A percentile compares a stretch with the other conserved stretches of the same genome.
Conservation (phyloP, 1,140 invertebrate species). For the Galleria mellonella region DNA sequence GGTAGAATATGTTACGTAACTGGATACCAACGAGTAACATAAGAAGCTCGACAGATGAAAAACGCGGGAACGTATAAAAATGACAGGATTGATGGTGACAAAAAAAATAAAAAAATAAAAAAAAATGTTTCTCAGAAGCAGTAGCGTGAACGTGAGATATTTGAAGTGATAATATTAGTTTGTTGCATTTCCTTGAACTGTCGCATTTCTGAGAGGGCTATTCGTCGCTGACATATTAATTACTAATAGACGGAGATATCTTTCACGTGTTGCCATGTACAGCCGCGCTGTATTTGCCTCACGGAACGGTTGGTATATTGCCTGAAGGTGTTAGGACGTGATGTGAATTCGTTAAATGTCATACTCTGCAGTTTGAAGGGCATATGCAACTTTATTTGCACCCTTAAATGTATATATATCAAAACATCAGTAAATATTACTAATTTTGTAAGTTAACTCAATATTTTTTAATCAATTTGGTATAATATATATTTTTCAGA, state of each 20-base stretch:
- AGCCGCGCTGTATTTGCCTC: constrained; percentile 1
- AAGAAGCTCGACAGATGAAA: constrained; percentile 17
- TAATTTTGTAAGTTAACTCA: too few relatives aligned
- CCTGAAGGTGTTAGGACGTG: neutral
- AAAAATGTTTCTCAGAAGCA: constrained; percentile 34
- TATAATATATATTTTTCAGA: too few relatives aligned
- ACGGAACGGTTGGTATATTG: constrained; percentile 7
- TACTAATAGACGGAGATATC: constrained; percentile 30
- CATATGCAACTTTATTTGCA: too few relatives aligned
- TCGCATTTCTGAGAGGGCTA: constrained; percentile 21
- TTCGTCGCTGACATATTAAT: constrained; percentile 51
- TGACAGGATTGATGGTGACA: constrained; percentile 24
- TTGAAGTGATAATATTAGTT: constrained; percentile 61
- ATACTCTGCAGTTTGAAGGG: too few relatives aligned
- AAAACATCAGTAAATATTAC: too few relatives aligned
- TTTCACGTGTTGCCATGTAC: neutral
- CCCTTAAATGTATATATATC: too few relatives aligned
- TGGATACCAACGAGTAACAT: constrained; percentile 13
- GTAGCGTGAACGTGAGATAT: constrained; percentile 49
- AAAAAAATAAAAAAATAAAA: too few relatives aligned
- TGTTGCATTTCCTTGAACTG: constrained; percentile 35
- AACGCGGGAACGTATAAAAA: constrained; percentile 26
- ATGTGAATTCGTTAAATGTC: too few relatives aligned
- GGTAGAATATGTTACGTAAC: constrained; percentile 28
- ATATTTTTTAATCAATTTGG: too few relatives aligned